Base-by-base conservation (phyloP, 2,113 vertebrate species). In the Phodopus roborovskii region DNA sequence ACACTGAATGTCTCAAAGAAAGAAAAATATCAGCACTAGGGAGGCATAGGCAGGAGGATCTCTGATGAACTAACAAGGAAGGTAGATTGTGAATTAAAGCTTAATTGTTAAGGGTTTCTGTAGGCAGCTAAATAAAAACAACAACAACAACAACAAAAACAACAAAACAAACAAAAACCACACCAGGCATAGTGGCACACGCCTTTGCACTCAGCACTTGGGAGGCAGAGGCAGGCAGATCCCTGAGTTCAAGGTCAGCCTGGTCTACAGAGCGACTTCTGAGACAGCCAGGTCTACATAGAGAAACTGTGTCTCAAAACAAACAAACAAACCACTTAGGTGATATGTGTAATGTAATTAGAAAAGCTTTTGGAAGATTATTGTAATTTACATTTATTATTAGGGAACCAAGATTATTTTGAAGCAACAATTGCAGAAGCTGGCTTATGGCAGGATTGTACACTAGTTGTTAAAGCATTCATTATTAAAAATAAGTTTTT, bases 331-430 rank as follows among this genome's bases (percentile, higher is more conserved):
- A 62, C 73, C 11, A 45, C 95, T 85, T 26, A 26, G 42, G 75
- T 70, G 20, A 93, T 45, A 39, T 74, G 42, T 74, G 39, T 26
- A 10, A 24, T 9, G 26, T 74, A 45, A 74, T 93, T 24, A 85
- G 48, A 93, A 70, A 39, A 94, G 62, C 36, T 92, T 84, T 45
- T 56, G 82, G 77, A 81, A 85, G n/a, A 66, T 85, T 89, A 88
- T 28, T 73, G 74, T 83, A 36, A 90, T 83, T 71, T 94, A 45
- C 50, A 79, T 92, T 88, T 84, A 92, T 94, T 90, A 90, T 84
- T 92, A 95, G 91, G 73, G 39, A 87, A 87, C 56, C 20, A 60
- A 48, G 53, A 90, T 94, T 74, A 83, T 92, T 97, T 92, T 70
- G 12, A 96, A 92, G 66, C n/a, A 95, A 64, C 77, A 87, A 73